Conservation (phyloP, 2,797 vertebrate species). For the Enteromius thamalakanensis region DNA sequence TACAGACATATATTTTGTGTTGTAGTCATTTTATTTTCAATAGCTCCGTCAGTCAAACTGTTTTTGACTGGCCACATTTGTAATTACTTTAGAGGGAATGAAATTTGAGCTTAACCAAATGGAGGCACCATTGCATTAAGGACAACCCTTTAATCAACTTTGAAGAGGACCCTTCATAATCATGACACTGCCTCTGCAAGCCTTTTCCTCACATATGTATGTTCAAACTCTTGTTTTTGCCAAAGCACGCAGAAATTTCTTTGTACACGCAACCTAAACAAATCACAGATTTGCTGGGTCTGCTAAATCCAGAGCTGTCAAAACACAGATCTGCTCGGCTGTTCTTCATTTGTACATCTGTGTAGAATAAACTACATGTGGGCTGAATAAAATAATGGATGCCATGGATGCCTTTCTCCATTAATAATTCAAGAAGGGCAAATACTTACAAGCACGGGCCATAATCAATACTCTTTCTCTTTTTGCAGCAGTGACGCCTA, state of each 20-base stretch:
- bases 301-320: conserved; percentile 9
- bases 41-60: conserved; percentile 19
- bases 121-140: conserved; percentile 35
- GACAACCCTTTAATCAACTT: conserved; percentile 50
- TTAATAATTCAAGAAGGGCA: conserved; percentile 50
- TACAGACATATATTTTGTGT: conserved; percentile 6
- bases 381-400: conserved; percentile 71
- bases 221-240: conserved; percentile 30
- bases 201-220: neutral
- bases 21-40: neutral
- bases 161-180: conserved; percentile 6
- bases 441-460: neutral
- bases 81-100: conserved; percentile 49
- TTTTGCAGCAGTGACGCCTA: neutral
- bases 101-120: conserved; percentile 48
- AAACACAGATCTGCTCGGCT: neutral
- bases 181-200: conserved; percentile 38
- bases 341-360: conserved; percentile 33
- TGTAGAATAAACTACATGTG: conserved; percentile 66
- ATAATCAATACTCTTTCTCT: neutral
- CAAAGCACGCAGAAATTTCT: neutral
- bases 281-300: conserved; percentile 10
- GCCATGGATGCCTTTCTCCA: conserved; percentile 62
- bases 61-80: conserved; percentile 32
- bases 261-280: conserved; percentile 3